Conservation (phyloP, 2,888 invertebrate genomes). For the Nemotelus pantherinus region DNA sequence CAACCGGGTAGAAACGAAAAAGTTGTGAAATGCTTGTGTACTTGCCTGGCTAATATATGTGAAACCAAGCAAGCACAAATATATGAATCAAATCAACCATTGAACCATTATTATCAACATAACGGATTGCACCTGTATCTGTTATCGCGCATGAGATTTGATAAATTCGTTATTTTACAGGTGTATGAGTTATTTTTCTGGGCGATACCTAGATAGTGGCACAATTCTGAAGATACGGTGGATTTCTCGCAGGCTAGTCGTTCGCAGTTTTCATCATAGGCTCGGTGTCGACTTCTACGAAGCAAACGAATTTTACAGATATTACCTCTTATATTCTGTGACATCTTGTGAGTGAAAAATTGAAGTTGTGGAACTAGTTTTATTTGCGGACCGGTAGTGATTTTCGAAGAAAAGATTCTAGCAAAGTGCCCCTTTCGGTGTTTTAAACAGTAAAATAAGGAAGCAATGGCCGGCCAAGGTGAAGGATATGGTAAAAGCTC, state of each 20-base stretch:
- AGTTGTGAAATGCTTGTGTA: too few relatives aligned
- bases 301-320: not conserved
- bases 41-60: too few relatives aligned
- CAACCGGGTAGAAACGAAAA: too few relatives aligned
- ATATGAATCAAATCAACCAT: too few relatives aligned
- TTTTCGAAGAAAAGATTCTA: not conserved
- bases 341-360: not conserved
- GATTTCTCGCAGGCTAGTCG: not conserved
- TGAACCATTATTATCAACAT: too few relatives aligned
- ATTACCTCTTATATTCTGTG: not conserved
- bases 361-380: not conserved
- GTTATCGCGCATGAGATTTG: too few relatives aligned
- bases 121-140: too few relatives aligned
- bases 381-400: not conserved
- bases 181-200: too few relatives aligned
- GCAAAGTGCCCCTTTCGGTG: not conserved
- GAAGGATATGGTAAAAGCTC: conserved; percentile 52
- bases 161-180: too few relatives aligned
- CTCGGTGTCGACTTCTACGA: conserved; percentile 6
- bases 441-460: conserved; percentile 13
- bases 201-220: too few relatives aligned
- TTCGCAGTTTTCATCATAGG: not conserved
- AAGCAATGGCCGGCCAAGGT: conserved; percentile 30
- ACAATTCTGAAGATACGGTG: too few relatives aligned
- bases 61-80: too few relatives aligned